Conservation (phyloP, 2,797 vertebrate genomes). For the Amblyraja radiata region DNA sequence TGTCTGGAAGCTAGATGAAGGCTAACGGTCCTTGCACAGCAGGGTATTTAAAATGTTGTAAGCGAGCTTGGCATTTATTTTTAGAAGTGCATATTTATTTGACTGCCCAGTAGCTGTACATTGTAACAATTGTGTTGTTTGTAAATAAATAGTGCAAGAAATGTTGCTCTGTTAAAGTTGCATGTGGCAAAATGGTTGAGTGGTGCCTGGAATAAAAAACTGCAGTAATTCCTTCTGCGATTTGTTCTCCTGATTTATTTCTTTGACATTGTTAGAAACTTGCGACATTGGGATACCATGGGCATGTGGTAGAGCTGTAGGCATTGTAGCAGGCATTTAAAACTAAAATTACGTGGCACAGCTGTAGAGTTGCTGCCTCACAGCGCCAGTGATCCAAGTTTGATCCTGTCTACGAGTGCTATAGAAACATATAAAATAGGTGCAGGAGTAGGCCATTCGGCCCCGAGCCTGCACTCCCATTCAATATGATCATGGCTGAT, state of each 20-base stretch:
- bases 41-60: background rate
- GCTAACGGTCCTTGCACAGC: background rate
- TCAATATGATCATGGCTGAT: too few species aligned
- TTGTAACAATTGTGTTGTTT: slow-evolving; percentile 4
- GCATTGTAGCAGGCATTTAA: background rate
- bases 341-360: background rate
- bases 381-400: too few species aligned
- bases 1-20: background rate
- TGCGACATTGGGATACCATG: background rate
- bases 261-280: background rate
- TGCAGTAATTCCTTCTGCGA: background rate
- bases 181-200: background rate
- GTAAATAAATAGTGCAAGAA: slow-evolving; percentile 6
- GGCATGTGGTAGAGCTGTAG: background rate
- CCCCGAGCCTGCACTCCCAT: too few species aligned
- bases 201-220: slow-evolving; percentile 1
- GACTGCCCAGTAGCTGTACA: background rate
- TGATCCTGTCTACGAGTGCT: too few species aligned
- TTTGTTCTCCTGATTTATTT: background rate
- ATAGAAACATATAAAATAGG: too few species aligned
- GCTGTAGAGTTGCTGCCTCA: too few species aligned
- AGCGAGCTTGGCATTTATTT: slow-evolving; percentile 5
- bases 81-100: slow-evolving; percentile 32
- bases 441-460: too few species aligned
- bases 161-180: background rate